These are phyloP conservation scores for Panagrolaimus sp. DNA, from an alignment of 1,140 invertebrate species.

Conservation along the genomic window DNA sequence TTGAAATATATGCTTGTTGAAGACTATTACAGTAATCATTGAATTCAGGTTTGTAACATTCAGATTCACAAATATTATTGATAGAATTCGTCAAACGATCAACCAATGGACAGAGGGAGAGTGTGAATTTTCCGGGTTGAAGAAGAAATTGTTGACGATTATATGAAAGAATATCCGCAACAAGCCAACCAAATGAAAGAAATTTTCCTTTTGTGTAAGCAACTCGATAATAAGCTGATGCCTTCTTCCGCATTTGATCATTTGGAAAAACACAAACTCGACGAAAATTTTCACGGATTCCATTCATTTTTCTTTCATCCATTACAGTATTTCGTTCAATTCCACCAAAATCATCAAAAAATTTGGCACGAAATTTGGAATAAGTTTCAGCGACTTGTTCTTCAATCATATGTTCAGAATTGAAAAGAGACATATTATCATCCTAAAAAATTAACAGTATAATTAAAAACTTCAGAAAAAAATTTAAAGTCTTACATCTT, in stretches of 20 bases:
- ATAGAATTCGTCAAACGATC: slow-evolving; percentile 28
- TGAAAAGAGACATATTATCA: slow-evolving; percentile 38
- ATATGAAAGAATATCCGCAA: slow-evolving; percentile 3
- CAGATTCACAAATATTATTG: slow-evolving; percentile 35
- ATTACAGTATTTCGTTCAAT: background rate
- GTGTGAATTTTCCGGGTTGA: slow-evolving; percentile 22
- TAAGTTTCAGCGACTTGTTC: slow-evolving; percentile 28
- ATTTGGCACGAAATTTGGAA: slow-evolving; percentile 16
- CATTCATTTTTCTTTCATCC: slow-evolving; percentile 6
- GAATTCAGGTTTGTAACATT: too few relatives aligned
- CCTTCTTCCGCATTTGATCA: slow-evolving; percentile 35
- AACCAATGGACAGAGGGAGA: slow-evolving; percentile 40
- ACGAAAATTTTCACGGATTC: slow-evolving; percentile 23
- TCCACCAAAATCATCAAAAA: slow-evolving; percentile 28
- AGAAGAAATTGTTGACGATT: too few relatives aligned
- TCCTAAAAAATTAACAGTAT: too few relatives aligned
- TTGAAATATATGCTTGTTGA: too few relatives aligned
- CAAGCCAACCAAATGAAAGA: background rate
- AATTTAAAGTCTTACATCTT: too few relatives aligned
- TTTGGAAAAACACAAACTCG: slow-evolving; percentile 32
- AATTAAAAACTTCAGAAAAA: too few relatives aligned
- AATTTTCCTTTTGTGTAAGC: slow-evolving; percentile 22
- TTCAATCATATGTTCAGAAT: slow-evolving; percentile 38
- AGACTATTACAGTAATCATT: too few relatives aligned
- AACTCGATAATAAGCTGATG: slow-evolving; percentile 33